Base-by-base conservation (phyloP, 2,888 invertebrate genomes). In the Hartigia nigra region DNA sequence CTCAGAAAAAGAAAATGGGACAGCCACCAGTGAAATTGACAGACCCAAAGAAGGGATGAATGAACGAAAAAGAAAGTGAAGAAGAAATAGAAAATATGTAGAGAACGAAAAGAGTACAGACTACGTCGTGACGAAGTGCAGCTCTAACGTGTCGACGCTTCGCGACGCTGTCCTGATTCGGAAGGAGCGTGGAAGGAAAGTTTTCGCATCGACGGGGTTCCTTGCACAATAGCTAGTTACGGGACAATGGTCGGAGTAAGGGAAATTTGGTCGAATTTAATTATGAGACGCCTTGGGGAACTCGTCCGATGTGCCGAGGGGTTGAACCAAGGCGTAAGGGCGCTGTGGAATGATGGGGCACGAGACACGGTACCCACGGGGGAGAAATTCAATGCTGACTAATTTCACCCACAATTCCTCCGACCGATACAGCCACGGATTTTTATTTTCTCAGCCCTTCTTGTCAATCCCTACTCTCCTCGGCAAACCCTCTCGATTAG, bases 221-320 rank as follows among this genome's bases (percentile, higher is more conserved):
- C 83, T 86, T 86, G 83, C 88, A 91, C 91, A 91, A 91, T 91
- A 91, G 91, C 91, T 91, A 91, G 91, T 91, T 91, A 91, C 89
- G 90, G 89, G 88, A 91, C 91, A 91, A 91, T 91, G 88, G 87
- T 78, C 82, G 84, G 84, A 87, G 89, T 84, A 87, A 89, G 88
- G 88, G 86, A 87, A 91, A 91, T 91, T 91, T 89, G 89, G 90
- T 85, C 91, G 89, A 91, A 91, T 91, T 91, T 91, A 91, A 91
- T 91, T 91, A 91, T 90, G 91, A 91, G 89, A 86, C 89, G 91
- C 89, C 91, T 91, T 91, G 88, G 90, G 90, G 88, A 88, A 85
- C 84, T 86, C 84, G 86, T 84, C 84, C 82, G 82, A 85, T 83
- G 84, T 83, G 83, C 81, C 84, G 82, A 32, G 76, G 81, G 83